phyloP scores from a whole-genome alignment of 2,888 invertebrate genomes.

The Brenthis ino region DNA sequence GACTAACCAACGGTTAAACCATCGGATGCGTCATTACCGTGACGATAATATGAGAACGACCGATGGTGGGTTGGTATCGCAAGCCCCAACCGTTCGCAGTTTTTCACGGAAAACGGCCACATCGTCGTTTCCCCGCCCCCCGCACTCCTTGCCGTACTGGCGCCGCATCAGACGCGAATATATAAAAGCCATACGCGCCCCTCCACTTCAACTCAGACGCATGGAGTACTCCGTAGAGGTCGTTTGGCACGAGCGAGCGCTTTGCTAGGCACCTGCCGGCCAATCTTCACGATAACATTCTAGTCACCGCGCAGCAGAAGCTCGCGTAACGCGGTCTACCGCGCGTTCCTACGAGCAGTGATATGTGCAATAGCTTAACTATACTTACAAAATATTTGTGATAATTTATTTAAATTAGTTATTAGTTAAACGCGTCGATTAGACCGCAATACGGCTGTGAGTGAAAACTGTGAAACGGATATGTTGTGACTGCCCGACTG shows the following conservation, averaged over 20 bases:
- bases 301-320: conserved; percentile 80
- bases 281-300: conserved; percentile 77
- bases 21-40: conserved; percentile 68
- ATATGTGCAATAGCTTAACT: conserved; percentile 78
- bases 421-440: conserved; percentile 68
- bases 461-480: conserved; percentile 74
- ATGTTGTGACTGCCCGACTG: conserved; percentile 81
- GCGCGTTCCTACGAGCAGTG: conserved; percentile 82
- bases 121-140: conserved; percentile 54
- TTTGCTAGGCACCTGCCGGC: conserved; percentile 84
- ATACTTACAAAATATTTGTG: conserved; percentile 75
- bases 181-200: conserved; percentile 77
- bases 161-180: conserved; percentile 69
- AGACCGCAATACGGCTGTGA: conserved; percentile 79
- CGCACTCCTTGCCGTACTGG: conserved; percentile 50
- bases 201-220: conserved; percentile 81
- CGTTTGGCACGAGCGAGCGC: conserved; percentile 84
- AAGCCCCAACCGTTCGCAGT: conserved; percentile 58
- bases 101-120: conserved; percentile 79
- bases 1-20: conserved; percentile 65
- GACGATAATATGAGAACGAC: conserved; percentile 60
- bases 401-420: conserved; percentile 81
- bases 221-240: conserved; percentile 84
- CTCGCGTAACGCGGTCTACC: conserved; percentile 77
- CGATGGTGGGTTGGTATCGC: conserved; percentile 52